These are phyloP conservation scores for Gari tellinella DNA, from an alignment of 2,888 invertebrate genomes.

Conservation along the genomic window DNA sequence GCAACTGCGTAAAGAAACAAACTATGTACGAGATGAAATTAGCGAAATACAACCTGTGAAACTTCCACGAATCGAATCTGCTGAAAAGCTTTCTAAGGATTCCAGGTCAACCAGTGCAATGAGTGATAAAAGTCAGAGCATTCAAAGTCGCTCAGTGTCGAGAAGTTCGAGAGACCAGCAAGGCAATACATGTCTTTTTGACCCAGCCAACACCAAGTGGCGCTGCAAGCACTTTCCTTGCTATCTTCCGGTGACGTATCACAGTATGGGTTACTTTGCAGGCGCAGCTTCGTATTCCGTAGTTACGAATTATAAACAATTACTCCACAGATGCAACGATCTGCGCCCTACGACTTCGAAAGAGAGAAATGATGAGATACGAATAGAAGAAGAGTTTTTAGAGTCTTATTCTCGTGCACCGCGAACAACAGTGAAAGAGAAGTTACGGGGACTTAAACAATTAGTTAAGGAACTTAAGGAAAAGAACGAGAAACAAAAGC, in stretches of 20 bases:
- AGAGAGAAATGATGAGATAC: conserved; percentile 7
- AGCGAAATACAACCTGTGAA: conserved; percentile 24
- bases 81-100: conserved; percentile 35
- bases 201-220: conserved; percentile 37
- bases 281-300: conserved; percentile 59
- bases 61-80: conserved; percentile 32
- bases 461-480: conserved; percentile 70
- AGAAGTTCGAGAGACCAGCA: conserved; percentile 6
- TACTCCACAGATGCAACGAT: conserved; percentile 54
- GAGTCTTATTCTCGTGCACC: conserved; percentile 40
- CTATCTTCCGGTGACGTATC: conserved; percentile 67
- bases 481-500: conserved; percentile 68
- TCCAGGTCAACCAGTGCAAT: conserved; percentile 49
- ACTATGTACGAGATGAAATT: conserved; percentile 56
- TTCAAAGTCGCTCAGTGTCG: conserved; percentile 4
- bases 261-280: conserved; percentile 60
- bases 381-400: conserved; percentile 1
- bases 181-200: conserved; percentile 55
- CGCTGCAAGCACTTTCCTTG: conserved; percentile 74
- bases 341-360: conserved; percentile 50
- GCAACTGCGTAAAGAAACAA: conserved; percentile 57
- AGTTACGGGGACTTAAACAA: conserved; percentile 68
- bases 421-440: conserved; percentile 63
- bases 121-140: conserved; percentile 23
- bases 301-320: conserved; percentile 61